phyloP scores from a whole-genome alignment of 1,140 invertebrate genomes.

The Pogonomyrmex californicus region DNA sequence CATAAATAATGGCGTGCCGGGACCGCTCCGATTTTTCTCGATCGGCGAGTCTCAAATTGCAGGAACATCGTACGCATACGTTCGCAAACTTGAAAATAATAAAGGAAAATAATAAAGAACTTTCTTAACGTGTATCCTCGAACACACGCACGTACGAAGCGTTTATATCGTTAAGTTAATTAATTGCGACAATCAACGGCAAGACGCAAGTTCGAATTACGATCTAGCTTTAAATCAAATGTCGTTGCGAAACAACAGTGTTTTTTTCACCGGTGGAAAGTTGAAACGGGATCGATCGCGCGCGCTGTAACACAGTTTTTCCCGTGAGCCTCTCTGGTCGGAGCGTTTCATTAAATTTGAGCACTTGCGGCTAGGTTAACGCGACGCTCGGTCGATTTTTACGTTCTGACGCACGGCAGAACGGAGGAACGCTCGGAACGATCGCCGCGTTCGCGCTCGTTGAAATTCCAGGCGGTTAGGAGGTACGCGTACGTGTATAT shows the following conservation, averaged over 20 bases:
- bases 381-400: constrained; percentile 50
- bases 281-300: constrained; percentile 14
- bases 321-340: constrained; percentile 12
- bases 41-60: constrained; percentile 41
- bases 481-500: constrained; percentile 49
- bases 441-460: constrained; percentile 58
- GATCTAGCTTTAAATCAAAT: background rate
- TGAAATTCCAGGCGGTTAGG: constrained; percentile 74
- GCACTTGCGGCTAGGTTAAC: constrained; percentile 30
- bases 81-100: background rate
- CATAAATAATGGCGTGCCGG: constrained; percentile 66
- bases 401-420: constrained; percentile 6
- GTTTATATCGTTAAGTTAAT: constrained; percentile 9
- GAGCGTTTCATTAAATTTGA: constrained; percentile 48
- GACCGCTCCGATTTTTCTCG: constrained; percentile 26
- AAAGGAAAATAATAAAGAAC: background rate
- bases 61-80: background rate
- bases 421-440: constrained; percentile 28
- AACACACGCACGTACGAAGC: too few relatives aligned
- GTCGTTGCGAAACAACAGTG: background rate
- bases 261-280: background rate
- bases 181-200: background rate
- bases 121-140: background rate
- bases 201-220: background rate
- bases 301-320: constrained; percentile 18